phyloP scores from a whole-genome alignment of 1,140 invertebrate genomes.

The Diplogasteroides magnus region DNA sequence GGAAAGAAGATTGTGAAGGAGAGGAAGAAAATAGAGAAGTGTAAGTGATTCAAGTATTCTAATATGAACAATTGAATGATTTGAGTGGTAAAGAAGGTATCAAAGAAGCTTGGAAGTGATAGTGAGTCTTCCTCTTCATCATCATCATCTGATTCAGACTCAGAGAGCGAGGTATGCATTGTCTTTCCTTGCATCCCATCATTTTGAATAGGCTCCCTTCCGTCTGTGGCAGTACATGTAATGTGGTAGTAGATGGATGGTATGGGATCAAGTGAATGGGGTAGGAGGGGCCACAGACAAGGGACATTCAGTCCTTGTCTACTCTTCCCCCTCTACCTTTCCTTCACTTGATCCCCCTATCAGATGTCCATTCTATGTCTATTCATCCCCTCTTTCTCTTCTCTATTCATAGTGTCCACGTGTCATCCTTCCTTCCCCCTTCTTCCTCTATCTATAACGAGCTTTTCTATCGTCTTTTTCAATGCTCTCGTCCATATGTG shows the following conservation, averaged over 20 bases:
- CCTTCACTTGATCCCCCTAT: too few relatives aligned
- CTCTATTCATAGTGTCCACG: neutral
- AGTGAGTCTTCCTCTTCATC: neutral
- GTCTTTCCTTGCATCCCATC: neutral
- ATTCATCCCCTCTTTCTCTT: neutral
- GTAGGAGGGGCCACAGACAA: neutral
- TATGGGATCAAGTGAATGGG: neutral
- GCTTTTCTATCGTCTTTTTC: too few relatives aligned
- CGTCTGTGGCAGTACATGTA: neutral
- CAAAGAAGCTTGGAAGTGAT: neutral
- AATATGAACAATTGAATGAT: too few relatives aligned
- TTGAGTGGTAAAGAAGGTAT: neutral
- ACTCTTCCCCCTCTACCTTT: neutral
- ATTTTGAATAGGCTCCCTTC: neutral
- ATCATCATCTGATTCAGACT: neutral
- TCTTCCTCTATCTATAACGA: too few relatives aligned
- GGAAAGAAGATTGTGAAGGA: slow-evolving; percentile 7
- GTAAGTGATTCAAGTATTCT: neutral
- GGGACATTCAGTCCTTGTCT: neutral
- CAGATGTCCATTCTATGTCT: too few relatives aligned
- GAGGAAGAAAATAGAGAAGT: slow-evolving; percentile 5
- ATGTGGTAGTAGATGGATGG: neutral
- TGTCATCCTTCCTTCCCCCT: too few relatives aligned
- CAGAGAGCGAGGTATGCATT: neutral
- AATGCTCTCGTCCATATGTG: neutral